Base-by-base conservation (phyloP, 2,797 vertebrate species). In the Poliocrania exsul region DNA sequence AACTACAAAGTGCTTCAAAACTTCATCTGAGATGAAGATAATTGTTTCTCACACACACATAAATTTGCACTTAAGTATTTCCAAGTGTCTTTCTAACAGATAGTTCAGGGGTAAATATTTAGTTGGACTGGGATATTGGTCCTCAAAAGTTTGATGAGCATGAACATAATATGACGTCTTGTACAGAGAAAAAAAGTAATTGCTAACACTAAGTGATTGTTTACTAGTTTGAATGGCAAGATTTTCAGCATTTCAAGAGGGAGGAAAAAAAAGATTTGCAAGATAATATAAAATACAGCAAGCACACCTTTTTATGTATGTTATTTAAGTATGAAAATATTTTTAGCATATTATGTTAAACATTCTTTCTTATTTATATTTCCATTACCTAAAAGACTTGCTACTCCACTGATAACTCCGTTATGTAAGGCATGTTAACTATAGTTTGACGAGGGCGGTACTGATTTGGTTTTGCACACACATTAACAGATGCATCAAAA, bases 1-100 rank as follows among this genome's bases (percentile, higher is more conserved):
- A 98, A 98, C 97, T 98, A 99, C 98, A 99, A 99, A 99, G 99
- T 99, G 99, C 99, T 99, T 99, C 96, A 95, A 98, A 97, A 95
- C 98, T 97, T 98, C 97, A 97, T 97, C 97, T 87, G 95, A 95
- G 98, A 98, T 95, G 98, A 98, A 98, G 97, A 84, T 96, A 97
- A 90, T 94, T 95, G 93, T 95, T 96, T 97, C 97, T 97, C 97
- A 97, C 97, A 97, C 94, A 98, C 93, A 96, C 90, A 97, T 86
- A 95, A 97, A 96, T 95, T 97, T 97, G 97, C 97, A 97, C 95
- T 96, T 97, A 96, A 97, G 96, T 96, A 96, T 96, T 97, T 98
- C 95, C 94, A 96, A 98, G 96, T 97, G 97, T 97, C 92, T 97
- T 97, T 92, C 83, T 96, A 96, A 96, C 67, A 95, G 94, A 93